Conservation (phyloP, 2,888 invertebrate genomes). For the Fragum sueziense region DNA sequence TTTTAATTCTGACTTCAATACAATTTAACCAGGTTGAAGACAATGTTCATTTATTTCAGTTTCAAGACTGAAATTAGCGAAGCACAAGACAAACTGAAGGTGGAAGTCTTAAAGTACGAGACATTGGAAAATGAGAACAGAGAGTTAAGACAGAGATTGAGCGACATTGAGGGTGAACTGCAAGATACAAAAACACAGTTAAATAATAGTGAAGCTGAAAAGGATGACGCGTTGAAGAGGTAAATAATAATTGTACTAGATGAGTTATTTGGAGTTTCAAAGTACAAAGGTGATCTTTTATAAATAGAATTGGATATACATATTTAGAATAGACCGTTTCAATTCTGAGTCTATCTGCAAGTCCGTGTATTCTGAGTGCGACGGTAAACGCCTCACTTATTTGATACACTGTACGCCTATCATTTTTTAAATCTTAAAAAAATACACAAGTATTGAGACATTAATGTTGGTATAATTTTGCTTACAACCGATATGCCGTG, state of each 20-base stretch:
- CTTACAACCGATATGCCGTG: not conserved
- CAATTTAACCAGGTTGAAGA: too few relatives aligned
- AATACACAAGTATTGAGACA: not conserved
- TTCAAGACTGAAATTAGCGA: not conserved
- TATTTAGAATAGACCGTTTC: too few relatives aligned
- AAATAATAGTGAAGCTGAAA: not conserved
- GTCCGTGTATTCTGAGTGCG: not conserved
- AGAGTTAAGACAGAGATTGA: not conserved
- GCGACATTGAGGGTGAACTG: not conserved
- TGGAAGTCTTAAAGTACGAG: not conserved
- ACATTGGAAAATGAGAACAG: not conserved
- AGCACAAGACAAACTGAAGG: not conserved
- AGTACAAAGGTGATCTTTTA: too few relatives aligned
- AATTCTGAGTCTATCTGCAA: too few relatives aligned
- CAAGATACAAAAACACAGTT: not conserved
- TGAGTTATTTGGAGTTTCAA: too few relatives aligned
- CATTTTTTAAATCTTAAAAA: not conserved
- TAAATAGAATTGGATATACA: too few relatives aligned
- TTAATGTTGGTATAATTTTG: not conserved
- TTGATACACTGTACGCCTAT: not conserved
- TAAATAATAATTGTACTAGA: not conserved
- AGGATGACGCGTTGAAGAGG: constrained; percentile 4
- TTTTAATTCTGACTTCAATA: too few relatives aligned
- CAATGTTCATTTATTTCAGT: not conserved
- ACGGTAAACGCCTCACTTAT: not conserved